A percentile compares a stretch with the other conserved stretches of the same genome.
Evolutionary conservation across 2,797 vertebrate genomes (phyloP).

Genomic region (Scomberomorus guttatus): DNA sequence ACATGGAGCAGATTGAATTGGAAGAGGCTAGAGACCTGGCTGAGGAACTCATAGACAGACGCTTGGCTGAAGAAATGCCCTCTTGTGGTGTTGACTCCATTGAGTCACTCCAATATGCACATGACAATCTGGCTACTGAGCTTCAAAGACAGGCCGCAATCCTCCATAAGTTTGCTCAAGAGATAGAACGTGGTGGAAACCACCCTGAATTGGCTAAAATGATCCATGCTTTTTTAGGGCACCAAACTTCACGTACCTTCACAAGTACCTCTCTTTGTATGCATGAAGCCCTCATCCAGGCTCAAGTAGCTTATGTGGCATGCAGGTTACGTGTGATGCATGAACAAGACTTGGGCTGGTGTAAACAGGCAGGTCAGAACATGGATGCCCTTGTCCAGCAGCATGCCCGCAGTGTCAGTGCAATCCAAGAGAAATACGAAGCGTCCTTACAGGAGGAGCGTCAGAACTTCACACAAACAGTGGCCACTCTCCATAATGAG

Average conservation of each 20-base stretch:
- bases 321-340: constrained; percentile 90
- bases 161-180: constrained; percentile 88
- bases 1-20: constrained; percentile 82
- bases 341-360: constrained; percentile 87
- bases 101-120: constrained; percentile 82
- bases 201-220: constrained; percentile 86
- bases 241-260: constrained; percentile 77
- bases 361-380: constrained; percentile 86
- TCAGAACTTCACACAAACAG: constrained; percentile 84
- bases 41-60: constrained; percentile 81
- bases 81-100: constrained; percentile 77
- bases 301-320: constrained; percentile 93
- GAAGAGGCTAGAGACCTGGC: constrained; percentile 80
- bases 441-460: constrained; percentile 89
- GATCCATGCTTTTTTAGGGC: constrained; percentile 83
- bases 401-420: constrained; percentile 83
- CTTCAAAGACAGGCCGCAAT: constrained; percentile 90
- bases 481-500: constrained; percentile 87
- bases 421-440: constrained; percentile 90
- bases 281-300: constrained; percentile 92
- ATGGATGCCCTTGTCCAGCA: constrained; percentile 88
- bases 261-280: constrained; percentile 88
- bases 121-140: constrained; percentile 89
- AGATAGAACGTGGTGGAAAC: constrained; percentile 84
- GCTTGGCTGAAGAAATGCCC: constrained; percentile 69